Evolutionary conservation across 2,888 invertebrate genomes (phyloP).

Genomic region (Hirtodrosophila histrioides): DNA sequence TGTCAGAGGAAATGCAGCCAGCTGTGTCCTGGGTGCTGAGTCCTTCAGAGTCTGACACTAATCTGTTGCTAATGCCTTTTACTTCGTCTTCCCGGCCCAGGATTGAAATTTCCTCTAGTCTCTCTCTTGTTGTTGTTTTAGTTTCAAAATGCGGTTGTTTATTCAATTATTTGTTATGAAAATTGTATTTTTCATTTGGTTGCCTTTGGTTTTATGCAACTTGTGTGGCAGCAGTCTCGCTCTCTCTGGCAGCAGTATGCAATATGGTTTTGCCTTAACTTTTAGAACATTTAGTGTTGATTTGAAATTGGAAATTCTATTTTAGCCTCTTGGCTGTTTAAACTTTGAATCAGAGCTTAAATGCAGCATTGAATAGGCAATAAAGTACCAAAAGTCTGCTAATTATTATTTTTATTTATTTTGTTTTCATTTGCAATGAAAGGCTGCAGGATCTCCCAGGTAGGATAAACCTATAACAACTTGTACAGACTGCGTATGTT

Average conservation of each 20-base stretch:
- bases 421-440: too few relatives aligned
- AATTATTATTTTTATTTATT: too few relatives aligned
- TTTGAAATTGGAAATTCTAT: constrained; percentile 12
- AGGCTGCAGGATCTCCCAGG: too few relatives aligned
- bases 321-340: background rate
- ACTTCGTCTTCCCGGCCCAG: constrained; percentile 19
- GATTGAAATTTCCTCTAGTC: constrained; percentile 1
- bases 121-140: constrained; percentile 6
- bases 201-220: constrained; percentile 7
- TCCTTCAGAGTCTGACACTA: constrained; percentile 37
- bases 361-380: background rate
- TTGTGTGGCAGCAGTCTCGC: too few relatives aligned
- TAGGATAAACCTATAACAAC: too few relatives aligned
- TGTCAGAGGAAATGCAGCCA: constrained; percentile 29
- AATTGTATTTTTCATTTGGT: constrained; percentile 54
- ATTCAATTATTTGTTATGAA: constrained; percentile 62
- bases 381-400: too few relatives aligned
- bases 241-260: constrained; percentile 26
- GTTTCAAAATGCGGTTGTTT: constrained; percentile 37
- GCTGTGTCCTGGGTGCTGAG: constrained; percentile 15
- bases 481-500: too few relatives aligned
- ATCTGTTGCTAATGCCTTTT: constrained; percentile 69
- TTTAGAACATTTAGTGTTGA: constrained; percentile 5
- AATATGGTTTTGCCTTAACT: constrained; percentile 25
- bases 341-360: constrained; percentile 1